Percentiles rank a stretch among this genome's conserved stretches.
phyloP scores from a whole-genome alignment of 2,888 invertebrate genomes.

The Rotaria macrura region DNA sequence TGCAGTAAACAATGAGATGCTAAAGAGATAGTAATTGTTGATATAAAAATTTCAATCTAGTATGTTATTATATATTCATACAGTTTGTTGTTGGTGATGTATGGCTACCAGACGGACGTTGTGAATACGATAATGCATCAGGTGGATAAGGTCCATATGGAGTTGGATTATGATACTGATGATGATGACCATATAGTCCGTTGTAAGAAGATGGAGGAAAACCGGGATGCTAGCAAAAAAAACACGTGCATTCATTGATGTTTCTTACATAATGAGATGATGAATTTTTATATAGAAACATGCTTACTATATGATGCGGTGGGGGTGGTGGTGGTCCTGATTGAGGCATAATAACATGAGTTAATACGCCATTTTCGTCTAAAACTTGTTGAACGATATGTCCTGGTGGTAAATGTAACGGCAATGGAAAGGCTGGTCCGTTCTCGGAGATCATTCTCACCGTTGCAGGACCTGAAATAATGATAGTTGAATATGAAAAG shows the following conservation, averaged over 20 bases:
- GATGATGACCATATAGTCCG: background rate
- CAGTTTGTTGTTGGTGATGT: background rate
- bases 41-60: background rate
- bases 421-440: conserved; percentile 69
- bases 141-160: background rate
- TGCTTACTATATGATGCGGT: background rate
- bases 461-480: conserved; percentile 64
- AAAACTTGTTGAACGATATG: conserved; percentile 75
- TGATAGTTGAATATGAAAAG: too few relatives aligned
- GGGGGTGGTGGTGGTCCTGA: conserved; percentile 39
- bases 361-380: conserved; percentile 74
- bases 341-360: conserved; percentile 77
- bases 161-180: conserved; percentile 4
- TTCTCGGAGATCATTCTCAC: conserved; percentile 74
- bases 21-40: background rate
- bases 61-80: too few relatives aligned
- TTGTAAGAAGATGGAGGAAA: conserved; percentile 4
- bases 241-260: background rate
- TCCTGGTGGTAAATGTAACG: conserved; percentile 79
- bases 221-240: background rate
- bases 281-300: too few relatives aligned
- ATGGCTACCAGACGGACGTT: background rate
- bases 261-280: too few relatives aligned
- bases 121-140: background rate
- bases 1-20: conserved; percentile 13